Base-by-base conservation (phyloP, 2,888 invertebrate genomes). In the Pseudoips prasinana region DNA sequence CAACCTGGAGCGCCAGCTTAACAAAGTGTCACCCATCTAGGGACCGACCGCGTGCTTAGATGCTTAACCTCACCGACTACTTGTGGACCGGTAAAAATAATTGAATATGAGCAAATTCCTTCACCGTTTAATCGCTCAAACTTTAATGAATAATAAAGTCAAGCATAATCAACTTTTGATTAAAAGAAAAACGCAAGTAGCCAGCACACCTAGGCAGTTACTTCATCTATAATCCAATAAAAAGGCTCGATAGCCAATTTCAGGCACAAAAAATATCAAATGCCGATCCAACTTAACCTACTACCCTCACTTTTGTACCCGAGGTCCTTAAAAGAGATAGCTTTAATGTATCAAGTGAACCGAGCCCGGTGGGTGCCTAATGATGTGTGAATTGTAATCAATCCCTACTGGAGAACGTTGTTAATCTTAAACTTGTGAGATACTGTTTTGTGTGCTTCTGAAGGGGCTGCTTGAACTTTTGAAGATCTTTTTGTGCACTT, bases 361-460 rank as follows among this genome's bases (percentile, higher is more conserved):
- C 54, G 50, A 46, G 39, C 44, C 55, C 50, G 55, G 43, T 49
- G 53, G 51, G 51, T 58, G 69, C 57, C 52, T 68, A 73, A 73
- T 73, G 73, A 64, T 40, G 64, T 64, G 73, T 70, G 67, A 72
- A 72, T 50, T 55, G 50, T 62, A 66, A 71, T 69, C 73, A 66
- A 65, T 68, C 63, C 66, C 51, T 25, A 29, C 19, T 56, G 44
- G 44, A 46, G 31, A 40, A 28, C 50, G 41, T 56, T 58, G 59
- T 56, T 56, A 56, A 56, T 58, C 56, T 56, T 47, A 58, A 58
- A 58, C 56, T 58, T 55, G 45, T 39, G 36, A 58, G 51, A 45
- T 44, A 46, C 47, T 55, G 50, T 39, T 56, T 58, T 58, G 47
- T 50, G 34, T 26, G 38, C 34, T 32, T 49, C 46, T 41, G 46